Percentiles rank a stretch among this genome's conserved stretches.
Evolutionary conservation across 2,888 invertebrate species (phyloP).

Genomic region (Cheilosia variabilis): DNA sequence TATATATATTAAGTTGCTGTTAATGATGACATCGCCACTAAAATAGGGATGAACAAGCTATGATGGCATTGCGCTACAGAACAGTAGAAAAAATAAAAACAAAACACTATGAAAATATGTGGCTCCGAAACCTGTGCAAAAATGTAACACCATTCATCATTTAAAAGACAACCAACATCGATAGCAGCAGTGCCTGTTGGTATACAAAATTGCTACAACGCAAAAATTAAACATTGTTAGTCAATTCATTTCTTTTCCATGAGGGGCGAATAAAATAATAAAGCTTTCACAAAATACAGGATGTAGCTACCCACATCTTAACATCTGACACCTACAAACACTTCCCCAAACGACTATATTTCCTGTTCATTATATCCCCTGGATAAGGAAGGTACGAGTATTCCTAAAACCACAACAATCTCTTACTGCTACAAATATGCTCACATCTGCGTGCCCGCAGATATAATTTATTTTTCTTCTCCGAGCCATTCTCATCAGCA

Average conservation of each 20-base stretch:
- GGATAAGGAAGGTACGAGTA: slow-evolving; percentile 34
- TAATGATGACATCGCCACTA: too few relatives aligned
- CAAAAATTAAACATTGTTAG: slow-evolving; percentile 6
- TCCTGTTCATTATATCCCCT: not conserved
- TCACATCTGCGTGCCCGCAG: slow-evolving; percentile 37
- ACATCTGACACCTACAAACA: slow-evolving; percentile 31
- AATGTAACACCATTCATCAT: not conserved
- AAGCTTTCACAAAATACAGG: slow-evolving; percentile 18
- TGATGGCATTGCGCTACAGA: too few relatives aligned
- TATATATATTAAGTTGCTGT: too few relatives aligned
- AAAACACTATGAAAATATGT: too few relatives aligned
- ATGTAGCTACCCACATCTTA: not conserved
- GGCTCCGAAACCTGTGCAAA: too few relatives aligned
- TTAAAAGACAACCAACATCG: not conserved
- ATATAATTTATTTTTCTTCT: slow-evolving; percentile 30
- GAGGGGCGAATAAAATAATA: slow-evolving; percentile 29
- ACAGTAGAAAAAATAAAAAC: too few relatives aligned
- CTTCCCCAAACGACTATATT: slow-evolving; percentile 4
- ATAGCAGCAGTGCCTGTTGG: not conserved
- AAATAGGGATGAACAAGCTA: too few relatives aligned
- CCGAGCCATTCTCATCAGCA: not conserved
- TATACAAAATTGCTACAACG: not conserved
- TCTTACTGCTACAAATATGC: slow-evolving; percentile 22
- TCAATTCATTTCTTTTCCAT: slow-evolving; percentile 10
- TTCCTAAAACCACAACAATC: slow-evolving; percentile 30